Evolutionary conservation across 2,888 invertebrate species (phyloP), one percentile per base, ranked within the genome.

Genomic region (Strigamia maritima): DNA sequence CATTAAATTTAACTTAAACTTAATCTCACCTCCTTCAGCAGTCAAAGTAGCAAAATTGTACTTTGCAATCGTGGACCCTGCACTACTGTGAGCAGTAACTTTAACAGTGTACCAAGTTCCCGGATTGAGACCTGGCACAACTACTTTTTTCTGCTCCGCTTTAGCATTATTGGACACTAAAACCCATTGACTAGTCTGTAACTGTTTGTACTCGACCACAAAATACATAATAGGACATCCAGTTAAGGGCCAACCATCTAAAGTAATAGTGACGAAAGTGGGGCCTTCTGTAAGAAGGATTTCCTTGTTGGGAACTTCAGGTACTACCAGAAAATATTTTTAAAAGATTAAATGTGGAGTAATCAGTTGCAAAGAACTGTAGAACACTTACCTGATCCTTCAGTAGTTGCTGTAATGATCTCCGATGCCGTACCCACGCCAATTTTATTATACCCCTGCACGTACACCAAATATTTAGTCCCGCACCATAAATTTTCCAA

Each of bases 181-280:
- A 85, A 93, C 95, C 96, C 95, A 96, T 89, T 95, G 95, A 79
- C 81, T 28, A 38, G 31, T 26, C 19, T 54, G 75, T 12, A 44
- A 28, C 16, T 94, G 94, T 87, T 94, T 95, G 85, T 96, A 94
- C 87, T 96, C 95, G 77, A 97, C 94, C 81, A 96, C 95, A 86
- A 96, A 97, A 86, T 95, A 94, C 82, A 93, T 90, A 93, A 98
- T 96, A 22, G 95, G 94, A 85, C 97, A 98, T 80, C 97, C 96
- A 79, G 96, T 95, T 86, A 95, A 95, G 80, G 93, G 92, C 97
- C 97, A 98, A 81, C 95, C 93, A 84, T 92, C 93, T 82, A 98
- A 90, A 85, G 95, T 95, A 81, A 98, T 89, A 2, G 94, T 94
- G 77, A 97, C 94, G 82, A 94, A 79, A 12, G 40, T 79, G 2